These are phyloP conservation scores for Scopus umbretta DNA, from an alignment of 2,113 vertebrate genomes.

Conservation along the genomic window DNA sequence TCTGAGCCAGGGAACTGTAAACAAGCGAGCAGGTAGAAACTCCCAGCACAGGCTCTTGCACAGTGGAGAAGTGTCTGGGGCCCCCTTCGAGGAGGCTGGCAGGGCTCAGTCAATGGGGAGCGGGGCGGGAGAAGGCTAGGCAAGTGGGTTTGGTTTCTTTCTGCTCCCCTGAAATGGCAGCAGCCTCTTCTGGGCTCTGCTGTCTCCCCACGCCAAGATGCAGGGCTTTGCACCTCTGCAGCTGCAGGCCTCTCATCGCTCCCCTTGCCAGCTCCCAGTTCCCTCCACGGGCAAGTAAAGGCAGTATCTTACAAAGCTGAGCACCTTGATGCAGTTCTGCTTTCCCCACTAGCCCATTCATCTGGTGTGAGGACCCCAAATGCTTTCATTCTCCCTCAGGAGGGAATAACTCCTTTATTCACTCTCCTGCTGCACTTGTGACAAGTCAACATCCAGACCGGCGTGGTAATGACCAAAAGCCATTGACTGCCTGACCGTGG, in stretches of 20 bases:
- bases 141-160: background rate
- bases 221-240: background rate
- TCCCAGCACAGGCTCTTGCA: background rate
- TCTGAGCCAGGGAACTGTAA: constrained; percentile 51
- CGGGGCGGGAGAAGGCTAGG: background rate
- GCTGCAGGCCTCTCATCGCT: background rate
- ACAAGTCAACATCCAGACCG: background rate
- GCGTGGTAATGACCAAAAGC: background rate
- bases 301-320: background rate
- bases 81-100: background rate
- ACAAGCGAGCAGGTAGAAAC: constrained; percentile 43
- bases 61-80: background rate
- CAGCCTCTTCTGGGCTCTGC: background rate
- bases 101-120: background rate
- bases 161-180: background rate
- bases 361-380: background rate
- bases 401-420: background rate
- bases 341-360: background rate
- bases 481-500: fast-evolving
- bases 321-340: background rate
- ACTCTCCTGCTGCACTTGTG: background rate
- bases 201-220: background rate
- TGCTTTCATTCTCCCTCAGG: background rate
- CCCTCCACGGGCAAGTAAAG: background rate
- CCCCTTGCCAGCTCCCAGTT: background rate